Evolutionary conservation across 1,140 invertebrate species (phyloP).

Genomic region (Pseudobourletiella spinata): DNA sequence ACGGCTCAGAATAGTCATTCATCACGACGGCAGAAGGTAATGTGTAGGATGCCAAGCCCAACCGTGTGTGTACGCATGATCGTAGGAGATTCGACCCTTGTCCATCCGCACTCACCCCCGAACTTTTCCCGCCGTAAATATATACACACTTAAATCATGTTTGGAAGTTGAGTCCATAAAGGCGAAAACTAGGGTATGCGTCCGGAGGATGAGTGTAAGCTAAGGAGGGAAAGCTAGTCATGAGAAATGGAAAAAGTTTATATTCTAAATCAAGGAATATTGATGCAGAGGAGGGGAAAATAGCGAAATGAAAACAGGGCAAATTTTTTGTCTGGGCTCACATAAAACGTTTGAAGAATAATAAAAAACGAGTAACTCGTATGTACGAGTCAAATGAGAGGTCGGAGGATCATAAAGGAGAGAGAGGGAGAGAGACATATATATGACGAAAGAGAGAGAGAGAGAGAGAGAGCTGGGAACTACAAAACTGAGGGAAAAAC

Average conservation of each 20-base stretch:
- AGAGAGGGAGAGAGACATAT: constrained; percentile 6
- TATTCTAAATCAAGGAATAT: constrained; percentile 34
- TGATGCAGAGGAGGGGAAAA: constrained; percentile 28
- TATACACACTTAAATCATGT: too few species aligned
- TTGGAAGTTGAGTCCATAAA: too few species aligned
- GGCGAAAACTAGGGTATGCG: too few species aligned
- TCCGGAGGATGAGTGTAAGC: too few species aligned
- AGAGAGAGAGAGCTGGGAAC: too few species aligned
- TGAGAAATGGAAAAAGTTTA: constrained; percentile 31
- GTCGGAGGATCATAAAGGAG: constrained; percentile 17
- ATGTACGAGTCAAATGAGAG: constrained; percentile 10
- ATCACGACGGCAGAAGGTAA: too few species aligned
- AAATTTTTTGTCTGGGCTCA: constrained; percentile 28
- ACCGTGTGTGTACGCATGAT: too few species aligned
- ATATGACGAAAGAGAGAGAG: background rate
- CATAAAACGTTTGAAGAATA: constrained; percentile 37
- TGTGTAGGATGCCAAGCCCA: too few species aligned
- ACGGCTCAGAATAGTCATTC: too few species aligned
- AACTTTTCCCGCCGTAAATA: too few species aligned
- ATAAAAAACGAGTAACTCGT: constrained; percentile 32
- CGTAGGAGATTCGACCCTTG: too few species aligned
- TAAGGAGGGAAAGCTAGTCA: constrained; percentile 5
- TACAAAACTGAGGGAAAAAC: background rate
- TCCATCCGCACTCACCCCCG: too few species aligned
- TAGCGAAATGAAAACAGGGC: constrained; percentile 30